Evolutionary conservation across 1,140 invertebrate genomes (phyloP), one percentile per base, ranked within the genome.

Genomic region (Brachionus plicatilis): DNA sequence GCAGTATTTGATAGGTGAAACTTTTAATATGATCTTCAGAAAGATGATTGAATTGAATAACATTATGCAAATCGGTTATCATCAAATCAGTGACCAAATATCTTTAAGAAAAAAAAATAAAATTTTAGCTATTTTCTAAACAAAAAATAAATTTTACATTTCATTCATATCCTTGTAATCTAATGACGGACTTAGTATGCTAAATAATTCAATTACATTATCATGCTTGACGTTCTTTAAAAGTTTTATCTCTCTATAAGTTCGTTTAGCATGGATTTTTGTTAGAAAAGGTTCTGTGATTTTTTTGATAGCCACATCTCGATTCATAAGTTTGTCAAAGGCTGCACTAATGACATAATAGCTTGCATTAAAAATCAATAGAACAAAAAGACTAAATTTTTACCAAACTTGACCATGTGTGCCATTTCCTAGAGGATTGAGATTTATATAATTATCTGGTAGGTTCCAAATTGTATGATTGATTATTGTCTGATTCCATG

Each of bases 11-110:
- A 91, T 99, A 99, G 24, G 99, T 93, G 83, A 99, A 91, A 90
- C 99, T 99, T 90, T 99, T 97, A 3, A 99, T 96, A 90, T 99
- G 97, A 88, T 99, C 97, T 91, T 99, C 96, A 1, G 94, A 96
- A 1, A 99, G 91, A 86, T 93, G 94, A 89, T 99, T 97, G 85
- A 96, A 98, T 87, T 96, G 94, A 33, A 99, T 93, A 86, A 99
- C 99, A 88, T 98, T 99, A 89, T 98, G 98, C 29, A 99, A 91
- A 91, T 99, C 98, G 66, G 97, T 96, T 70, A 96, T 97, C 97
- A 99, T 99, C 82, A 99, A 90, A 90, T 97, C 94, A 68, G 95
- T 98, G 5, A 99, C 96, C 85, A 99, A 89, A 89, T 99, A 99
- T 56, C 93, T 94, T 29, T 29, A 29, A 29, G 27, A 29, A 29